phyloP scores from a whole-genome alignment of 1,140 invertebrate genomes.

The Conus ventricosus region DNA sequence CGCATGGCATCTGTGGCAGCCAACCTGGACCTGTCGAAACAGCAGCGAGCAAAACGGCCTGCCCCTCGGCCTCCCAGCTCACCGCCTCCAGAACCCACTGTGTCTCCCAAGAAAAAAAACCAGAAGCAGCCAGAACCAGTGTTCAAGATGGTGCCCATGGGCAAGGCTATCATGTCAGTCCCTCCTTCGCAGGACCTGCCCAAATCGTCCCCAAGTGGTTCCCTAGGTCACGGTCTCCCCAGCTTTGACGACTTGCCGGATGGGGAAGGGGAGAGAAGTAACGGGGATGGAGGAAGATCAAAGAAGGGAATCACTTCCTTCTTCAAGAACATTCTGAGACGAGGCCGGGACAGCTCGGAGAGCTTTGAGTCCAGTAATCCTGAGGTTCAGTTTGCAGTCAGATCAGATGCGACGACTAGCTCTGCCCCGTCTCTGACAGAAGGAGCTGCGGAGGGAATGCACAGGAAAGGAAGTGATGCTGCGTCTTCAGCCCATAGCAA shows the following conservation, averaged over 20 bases:
- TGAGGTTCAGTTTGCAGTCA: slow-evolving; percentile 44
- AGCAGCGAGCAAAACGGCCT: slow-evolving; percentile 58
- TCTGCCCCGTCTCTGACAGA: slow-evolving; percentile 20
- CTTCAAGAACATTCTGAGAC: slow-evolving; percentile 62
- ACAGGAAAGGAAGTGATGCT: slow-evolving; percentile 29
- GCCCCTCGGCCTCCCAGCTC: slow-evolving; percentile 64
- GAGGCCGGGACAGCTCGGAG: slow-evolving; percentile 59
- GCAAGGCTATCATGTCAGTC: slow-evolving; percentile 52
- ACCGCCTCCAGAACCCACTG: slow-evolving; percentile 57
- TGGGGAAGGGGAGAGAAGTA: not conserved
- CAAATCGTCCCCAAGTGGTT: not conserved
- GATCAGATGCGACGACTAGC: not conserved
- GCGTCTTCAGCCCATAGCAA: slow-evolving; percentile 41
- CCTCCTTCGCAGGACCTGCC: slow-evolving; percentile 39
- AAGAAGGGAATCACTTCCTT: slow-evolving; percentile 65
- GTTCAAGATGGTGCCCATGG: slow-evolving; percentile 67
- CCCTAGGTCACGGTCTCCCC: slow-evolving; percentile 9
- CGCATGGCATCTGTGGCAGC: slow-evolving; percentile 65
- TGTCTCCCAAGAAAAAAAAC: slow-evolving; percentile 41
- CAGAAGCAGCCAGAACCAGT: slow-evolving; percentile 55
- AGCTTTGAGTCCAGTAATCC: slow-evolving; percentile 50
- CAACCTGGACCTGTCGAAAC: slow-evolving; percentile 54
- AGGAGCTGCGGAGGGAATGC: not conserved
- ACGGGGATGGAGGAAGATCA: slow-evolving; percentile 13
- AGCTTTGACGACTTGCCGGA: slow-evolving; percentile 35